A percentile compares a stretch with the other conserved stretches of the same genome.
Evolutionary conservation across 2,797 vertebrate species (phyloP).

Genomic region (Lindbergichthys nudifrons): DNA sequence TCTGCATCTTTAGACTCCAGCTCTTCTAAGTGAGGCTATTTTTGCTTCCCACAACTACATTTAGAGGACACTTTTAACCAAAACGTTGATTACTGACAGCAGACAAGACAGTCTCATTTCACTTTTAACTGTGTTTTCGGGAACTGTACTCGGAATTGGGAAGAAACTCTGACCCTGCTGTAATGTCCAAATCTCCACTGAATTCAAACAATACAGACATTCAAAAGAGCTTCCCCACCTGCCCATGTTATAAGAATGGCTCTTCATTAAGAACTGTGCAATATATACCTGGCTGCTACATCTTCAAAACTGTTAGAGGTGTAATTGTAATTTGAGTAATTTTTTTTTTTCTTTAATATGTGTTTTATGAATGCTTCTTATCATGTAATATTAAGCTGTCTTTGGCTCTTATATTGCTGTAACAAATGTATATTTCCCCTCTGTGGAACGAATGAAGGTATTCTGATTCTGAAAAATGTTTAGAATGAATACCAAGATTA

Average conservation of each 20-base stretch:
- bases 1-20: slow-evolving; percentile 40
- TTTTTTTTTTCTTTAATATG: too few species aligned
- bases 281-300: too few species aligned
- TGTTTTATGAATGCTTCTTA: too few species aligned
- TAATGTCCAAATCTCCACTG: neutral
- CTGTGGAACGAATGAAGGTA: too few species aligned
- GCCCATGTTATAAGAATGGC: neutral
- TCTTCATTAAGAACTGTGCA: too few species aligned
- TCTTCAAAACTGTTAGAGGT: too few species aligned
- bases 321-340: too few species aligned
- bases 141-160: slow-evolving; percentile 8
- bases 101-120: slow-evolving; percentile 16
- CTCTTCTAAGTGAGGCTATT: slow-evolving; percentile 57
- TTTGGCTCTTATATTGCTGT: too few species aligned
- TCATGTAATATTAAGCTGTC: too few species aligned
- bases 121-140: slow-evolving; percentile 4
- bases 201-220: too few species aligned
- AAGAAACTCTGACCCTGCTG: neutral
- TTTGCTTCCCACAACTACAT: slow-evolving; percentile 61
- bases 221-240: neutral
- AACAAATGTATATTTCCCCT: too few species aligned
- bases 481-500: neutral
- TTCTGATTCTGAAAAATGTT: neutral
- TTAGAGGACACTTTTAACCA: slow-evolving; percentile 46
- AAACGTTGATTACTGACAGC: slow-evolving; percentile 57